A percentile compares a stretch with the other conserved stretches of the same genome.
Evolutionary conservation across 1,140 invertebrate genomes (phyloP).

Genomic region (Heliconius himera): DNA sequence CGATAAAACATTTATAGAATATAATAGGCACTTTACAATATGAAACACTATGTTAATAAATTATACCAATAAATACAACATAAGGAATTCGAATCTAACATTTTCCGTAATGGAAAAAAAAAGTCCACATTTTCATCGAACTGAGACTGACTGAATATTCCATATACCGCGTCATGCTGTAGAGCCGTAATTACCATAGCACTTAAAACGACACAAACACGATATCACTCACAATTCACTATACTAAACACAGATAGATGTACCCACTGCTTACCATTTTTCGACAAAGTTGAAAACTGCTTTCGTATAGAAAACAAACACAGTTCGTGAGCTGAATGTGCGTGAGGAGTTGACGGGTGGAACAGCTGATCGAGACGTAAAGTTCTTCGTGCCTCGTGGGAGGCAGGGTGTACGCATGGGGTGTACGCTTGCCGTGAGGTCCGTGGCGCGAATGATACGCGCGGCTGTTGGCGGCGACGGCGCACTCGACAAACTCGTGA

Average conservation of each 20-base stretch:
- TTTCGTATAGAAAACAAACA: slow-evolving; percentile 29
- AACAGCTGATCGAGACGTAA: slow-evolving; percentile 73
- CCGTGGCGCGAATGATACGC: slow-evolving; percentile 73
- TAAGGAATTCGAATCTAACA: background rate
- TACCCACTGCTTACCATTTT: slow-evolving; percentile 72
- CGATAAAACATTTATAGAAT: background rate
- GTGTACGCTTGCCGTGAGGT: slow-evolving; percentile 63
- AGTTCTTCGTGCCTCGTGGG: slow-evolving; percentile 39
- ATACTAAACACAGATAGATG: slow-evolving; percentile 49
- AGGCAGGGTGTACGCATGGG: slow-evolving; percentile 48
- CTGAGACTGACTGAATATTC: background rate
- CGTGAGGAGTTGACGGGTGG: slow-evolving; percentile 37
- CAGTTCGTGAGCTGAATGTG: slow-evolving; percentile 19
- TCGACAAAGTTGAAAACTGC: slow-evolving; percentile 39
- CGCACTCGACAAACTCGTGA: slow-evolving; percentile 67
- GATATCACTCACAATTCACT: slow-evolving; percentile 50
- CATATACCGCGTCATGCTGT: slow-evolving; percentile 26
- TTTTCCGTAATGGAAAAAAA: background rate
- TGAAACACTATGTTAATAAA: background rate
- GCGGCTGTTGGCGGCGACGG: slow-evolving; percentile 64
- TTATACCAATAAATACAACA: background rate
- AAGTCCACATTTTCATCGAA: background rate
- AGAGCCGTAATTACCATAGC: slow-evolving; percentile 23
- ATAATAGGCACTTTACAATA: background rate
- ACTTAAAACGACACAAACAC: slow-evolving; percentile 31